phyloP scores from a whole-genome alignment of 2,888 invertebrate species.

The Harpalus rufipes region DNA sequence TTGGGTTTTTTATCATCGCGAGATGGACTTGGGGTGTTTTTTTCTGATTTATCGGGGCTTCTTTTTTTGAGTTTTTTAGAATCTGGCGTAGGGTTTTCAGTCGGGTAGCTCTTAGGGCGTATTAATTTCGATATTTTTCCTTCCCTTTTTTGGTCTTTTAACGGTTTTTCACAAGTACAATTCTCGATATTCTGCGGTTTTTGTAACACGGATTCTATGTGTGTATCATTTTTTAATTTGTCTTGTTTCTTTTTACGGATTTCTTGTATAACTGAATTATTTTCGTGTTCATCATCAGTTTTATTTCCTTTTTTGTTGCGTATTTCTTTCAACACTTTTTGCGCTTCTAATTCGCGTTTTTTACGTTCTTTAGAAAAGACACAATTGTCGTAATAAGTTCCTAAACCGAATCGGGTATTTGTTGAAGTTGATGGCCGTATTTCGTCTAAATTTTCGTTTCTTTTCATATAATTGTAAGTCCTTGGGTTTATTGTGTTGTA shows the following conservation, averaged over 20 bases:
- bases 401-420: slow-evolving; percentile 84
- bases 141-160: slow-evolving; percentile 72
- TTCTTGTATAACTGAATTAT: slow-evolving; percentile 18
- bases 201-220: background rate
- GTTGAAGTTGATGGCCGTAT: slow-evolving; percentile 68
- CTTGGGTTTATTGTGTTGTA: slow-evolving; percentile 44
- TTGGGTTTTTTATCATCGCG: slow-evolving; percentile 71
- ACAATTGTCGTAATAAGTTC: slow-evolving; percentile 87
- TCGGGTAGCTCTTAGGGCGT: slow-evolving; percentile 80
- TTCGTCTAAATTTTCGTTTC: slow-evolving; percentile 41
- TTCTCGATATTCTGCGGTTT: background rate
- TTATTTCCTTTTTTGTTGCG: slow-evolving; percentile 79
- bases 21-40: slow-evolving; percentile 6
- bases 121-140: slow-evolving; percentile 78
- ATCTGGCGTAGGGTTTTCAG: slow-evolving; percentile 74
- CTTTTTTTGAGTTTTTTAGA: slow-evolving; percentile 39
- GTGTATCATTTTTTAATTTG: slow-evolving; percentile 21
- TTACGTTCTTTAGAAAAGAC: slow-evolving; percentile 82
- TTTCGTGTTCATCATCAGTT: slow-evolving; percentile 1
- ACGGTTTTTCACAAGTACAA: background rate
- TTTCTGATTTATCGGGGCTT: slow-evolving; percentile 38
- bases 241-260: slow-evolving; percentile 5
- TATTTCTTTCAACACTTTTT: slow-evolving; percentile 84
- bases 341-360: slow-evolving; percentile 84
- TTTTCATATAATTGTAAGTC: background rate